phyloP scores from a whole-genome alignment of 2,113 vertebrate genomes.

The Pangasianodon hypophthalmus region DNA sequence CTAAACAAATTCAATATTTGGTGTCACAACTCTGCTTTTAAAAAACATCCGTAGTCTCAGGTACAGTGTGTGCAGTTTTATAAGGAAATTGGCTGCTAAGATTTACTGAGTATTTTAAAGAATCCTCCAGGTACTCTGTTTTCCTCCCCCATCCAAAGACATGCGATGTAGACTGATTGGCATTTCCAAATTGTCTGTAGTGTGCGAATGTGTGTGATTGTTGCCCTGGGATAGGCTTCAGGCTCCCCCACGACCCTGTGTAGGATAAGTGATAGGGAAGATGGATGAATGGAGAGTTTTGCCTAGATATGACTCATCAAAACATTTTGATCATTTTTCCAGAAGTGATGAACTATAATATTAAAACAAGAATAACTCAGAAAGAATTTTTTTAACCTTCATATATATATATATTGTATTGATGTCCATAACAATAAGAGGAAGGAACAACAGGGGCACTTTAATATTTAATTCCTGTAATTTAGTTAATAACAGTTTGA shows the following conservation, averaged over 20 bases:
- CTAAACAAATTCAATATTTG: neutral
- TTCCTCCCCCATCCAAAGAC: no score
- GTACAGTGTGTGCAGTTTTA: neutral
- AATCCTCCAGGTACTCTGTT: neutral
- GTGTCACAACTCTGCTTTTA: neutral
- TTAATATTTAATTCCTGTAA: neutral
- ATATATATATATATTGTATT: neutral
- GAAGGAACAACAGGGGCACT: neutral
- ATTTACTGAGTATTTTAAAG: neutral
- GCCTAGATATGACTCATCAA: neutral
- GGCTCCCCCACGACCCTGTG: no score
- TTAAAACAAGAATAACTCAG: neutral
- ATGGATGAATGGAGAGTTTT: no score
- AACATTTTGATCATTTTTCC: neutral
- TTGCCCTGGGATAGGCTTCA: no score
- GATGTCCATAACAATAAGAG: neutral
- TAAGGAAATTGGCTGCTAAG: neutral
- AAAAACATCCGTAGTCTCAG: neutral
- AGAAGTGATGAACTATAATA: neutral
- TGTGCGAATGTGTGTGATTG: no score
- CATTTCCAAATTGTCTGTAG: no score
- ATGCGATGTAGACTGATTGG: no score
- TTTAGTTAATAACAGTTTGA: neutral
- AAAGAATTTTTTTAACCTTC: neutral
- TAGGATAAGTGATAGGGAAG: no score